Percentiles rank a stretch among this genome's conserved stretches.
These are phyloP conservation scores for Laterallus jamaicensis DNA, from an alignment of 2,113 vertebrate genomes.

Conservation along the genomic window DNA sequence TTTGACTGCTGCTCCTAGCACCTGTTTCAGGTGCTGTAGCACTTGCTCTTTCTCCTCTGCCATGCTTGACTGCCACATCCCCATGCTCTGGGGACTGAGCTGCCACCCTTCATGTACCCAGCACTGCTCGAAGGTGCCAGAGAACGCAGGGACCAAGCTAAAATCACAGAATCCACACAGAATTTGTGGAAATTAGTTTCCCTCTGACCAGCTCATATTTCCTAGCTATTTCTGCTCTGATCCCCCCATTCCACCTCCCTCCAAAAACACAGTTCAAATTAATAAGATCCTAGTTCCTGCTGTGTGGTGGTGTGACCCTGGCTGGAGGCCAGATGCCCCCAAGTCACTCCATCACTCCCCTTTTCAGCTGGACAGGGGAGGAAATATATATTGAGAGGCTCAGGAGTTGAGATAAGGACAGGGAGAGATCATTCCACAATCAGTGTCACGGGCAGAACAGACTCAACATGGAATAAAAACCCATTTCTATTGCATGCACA, in stretches of 20 bases:
- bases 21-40: background rate
- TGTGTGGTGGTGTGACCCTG: background rate
- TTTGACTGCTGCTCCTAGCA: background rate
- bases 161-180: background rate
- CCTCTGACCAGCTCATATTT: background rate
- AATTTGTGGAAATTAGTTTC: background rate
- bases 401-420: no score
- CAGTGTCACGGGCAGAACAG: no score
- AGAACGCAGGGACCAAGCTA: background rate
- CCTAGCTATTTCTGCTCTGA: background rate
- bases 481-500: no score
- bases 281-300: background rate
- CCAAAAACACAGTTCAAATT: background rate
- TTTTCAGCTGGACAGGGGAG: no score
- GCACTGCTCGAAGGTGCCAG: background rate
- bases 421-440: no score
- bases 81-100: fast-evolving
- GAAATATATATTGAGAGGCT: no score
- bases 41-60: background rate
- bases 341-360: no score
- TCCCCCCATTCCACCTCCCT: background rate
- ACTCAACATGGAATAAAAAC: no score
- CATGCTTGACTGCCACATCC: fast-evolving
- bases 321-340: no score
- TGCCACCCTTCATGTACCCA: fast-evolving